These are phyloP conservation scores for Saturnia pavonia DNA, from an alignment of 2,888 invertebrate genomes.

Conservation along the genomic window DNA sequence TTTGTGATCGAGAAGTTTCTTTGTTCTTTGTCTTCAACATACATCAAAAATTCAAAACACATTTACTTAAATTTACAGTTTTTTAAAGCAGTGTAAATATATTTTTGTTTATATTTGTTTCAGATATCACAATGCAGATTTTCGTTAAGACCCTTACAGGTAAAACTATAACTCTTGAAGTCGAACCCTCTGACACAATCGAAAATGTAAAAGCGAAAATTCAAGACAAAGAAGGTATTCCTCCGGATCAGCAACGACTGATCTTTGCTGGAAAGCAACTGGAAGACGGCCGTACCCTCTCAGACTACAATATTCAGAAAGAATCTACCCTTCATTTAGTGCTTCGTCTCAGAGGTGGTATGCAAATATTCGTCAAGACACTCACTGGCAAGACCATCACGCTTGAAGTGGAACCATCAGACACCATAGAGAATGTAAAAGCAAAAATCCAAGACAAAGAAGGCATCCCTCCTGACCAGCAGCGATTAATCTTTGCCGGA, in stretches of 20 bases:
- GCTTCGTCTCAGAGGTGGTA: slow-evolving; percentile 43
- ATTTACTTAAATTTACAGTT: slow-evolving; percentile 45
- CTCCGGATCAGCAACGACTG: slow-evolving; percentile 15
- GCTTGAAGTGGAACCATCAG: slow-evolving; percentile 60
- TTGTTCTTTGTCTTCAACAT: slow-evolving; percentile 49
- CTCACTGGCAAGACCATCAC: slow-evolving; percentile 59
- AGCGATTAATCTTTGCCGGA: slow-evolving; percentile 62
- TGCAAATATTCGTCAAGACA: slow-evolving; percentile 58
- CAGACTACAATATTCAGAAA: slow-evolving; percentile 45
- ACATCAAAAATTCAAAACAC: background rate
- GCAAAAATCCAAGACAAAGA: slow-evolving; percentile 68
- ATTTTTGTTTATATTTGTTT: slow-evolving; percentile 43
- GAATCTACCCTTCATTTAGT: slow-evolving; percentile 45
- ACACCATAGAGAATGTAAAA: slow-evolving; percentile 66
- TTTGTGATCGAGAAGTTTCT: slow-evolving; percentile 70
- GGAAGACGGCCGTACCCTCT: slow-evolving; percentile 41
- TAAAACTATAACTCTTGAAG: slow-evolving; percentile 47
- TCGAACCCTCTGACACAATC: slow-evolving; percentile 43
- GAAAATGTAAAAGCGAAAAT: slow-evolving; percentile 28
- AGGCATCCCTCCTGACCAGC: slow-evolving; percentile 66
- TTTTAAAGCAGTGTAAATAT: slow-evolving; percentile 31
- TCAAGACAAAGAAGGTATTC: too few relatives aligned
- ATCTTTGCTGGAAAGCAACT: slow-evolving; percentile 48
- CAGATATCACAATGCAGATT: slow-evolving; percentile 64
- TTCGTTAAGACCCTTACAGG: slow-evolving; percentile 53